Conservation (phyloP, 2,888 invertebrate species). For the Dendrolimus pini region DNA sequence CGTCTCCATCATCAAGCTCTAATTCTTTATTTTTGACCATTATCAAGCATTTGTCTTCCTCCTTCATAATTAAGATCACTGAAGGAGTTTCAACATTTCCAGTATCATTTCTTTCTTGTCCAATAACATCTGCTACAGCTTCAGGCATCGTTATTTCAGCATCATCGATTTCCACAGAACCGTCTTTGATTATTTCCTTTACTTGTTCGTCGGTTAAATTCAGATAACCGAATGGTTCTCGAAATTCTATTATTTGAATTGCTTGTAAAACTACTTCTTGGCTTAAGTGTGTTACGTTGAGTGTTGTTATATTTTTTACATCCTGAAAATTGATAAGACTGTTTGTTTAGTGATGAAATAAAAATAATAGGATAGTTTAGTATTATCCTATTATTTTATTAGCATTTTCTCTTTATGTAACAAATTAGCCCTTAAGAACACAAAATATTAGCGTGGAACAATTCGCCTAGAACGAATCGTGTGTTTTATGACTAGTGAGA, state of each 20-base stretch:
- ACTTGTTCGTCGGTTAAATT: background rate
- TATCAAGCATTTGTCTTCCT: background rate
- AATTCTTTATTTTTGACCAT: background rate
- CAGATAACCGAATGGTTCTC: background rate
- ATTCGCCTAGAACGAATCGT: no score
- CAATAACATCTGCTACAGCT: background rate
- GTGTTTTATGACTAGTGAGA: no score
- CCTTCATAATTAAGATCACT: background rate
- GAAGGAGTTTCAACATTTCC: background rate
- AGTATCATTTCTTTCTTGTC: background rate
- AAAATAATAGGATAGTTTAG: background rate
- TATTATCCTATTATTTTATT: no score
- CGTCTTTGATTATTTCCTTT: background rate
- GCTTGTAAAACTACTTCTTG: background rate
- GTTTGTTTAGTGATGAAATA: background rate
- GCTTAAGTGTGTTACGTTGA: background rate
- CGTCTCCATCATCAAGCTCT: no score
- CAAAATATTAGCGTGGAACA: no score
- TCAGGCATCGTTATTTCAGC: background rate
- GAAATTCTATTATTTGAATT: background rate
- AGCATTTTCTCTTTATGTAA: no score
- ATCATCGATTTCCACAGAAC: background rate
- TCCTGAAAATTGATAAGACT: background rate
- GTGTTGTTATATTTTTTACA: background rate
- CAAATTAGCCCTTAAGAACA: no score